Percentiles rank a stretch among this genome's conserved stretches.
phyloP scores from a whole-genome alignment of 2,797 vertebrate genomes.

The Choloepus didactylus region DNA sequence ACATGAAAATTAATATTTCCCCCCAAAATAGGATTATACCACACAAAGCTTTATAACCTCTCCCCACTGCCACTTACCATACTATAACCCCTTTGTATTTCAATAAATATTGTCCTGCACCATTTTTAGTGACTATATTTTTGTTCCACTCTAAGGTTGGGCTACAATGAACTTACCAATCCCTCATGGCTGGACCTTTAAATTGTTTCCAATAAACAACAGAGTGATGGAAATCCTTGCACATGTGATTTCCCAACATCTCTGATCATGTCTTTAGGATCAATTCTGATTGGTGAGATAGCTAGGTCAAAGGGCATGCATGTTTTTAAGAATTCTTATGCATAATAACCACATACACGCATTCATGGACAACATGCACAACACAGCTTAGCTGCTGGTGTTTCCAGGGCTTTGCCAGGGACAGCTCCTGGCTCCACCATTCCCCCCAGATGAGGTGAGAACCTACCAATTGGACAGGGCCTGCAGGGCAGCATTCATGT shows the following conservation, averaged over 20 bases:
- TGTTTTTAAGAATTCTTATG: neutral
- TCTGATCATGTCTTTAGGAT: neutral
- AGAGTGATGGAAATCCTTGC: rapidly evolving
- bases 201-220: rapidly evolving
- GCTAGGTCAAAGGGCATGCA: neutral
- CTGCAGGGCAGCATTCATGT: conserved; percentile 99
- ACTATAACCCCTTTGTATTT: neutral
- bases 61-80: neutral
- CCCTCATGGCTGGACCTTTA: neutral
- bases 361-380: rapidly evolving
- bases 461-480: conserved; percentile 98
- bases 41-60: neutral
- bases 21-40: neutral
- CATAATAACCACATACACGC: rapidly evolving
- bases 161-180: neutral
- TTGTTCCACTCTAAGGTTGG: neutral
- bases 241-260: no score
- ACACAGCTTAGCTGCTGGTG: neutral
- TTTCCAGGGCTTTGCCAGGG: neutral
- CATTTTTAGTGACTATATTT: neutral
- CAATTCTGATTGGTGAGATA: rapidly evolving
- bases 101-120: no score
- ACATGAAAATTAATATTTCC: neutral
- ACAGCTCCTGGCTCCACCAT: neutral
- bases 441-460: rapidly evolving